These are phyloP conservation scores for Aythya baeri DNA, from an alignment of 2,113 vertebrate species.

Conservation along the genomic window DNA sequence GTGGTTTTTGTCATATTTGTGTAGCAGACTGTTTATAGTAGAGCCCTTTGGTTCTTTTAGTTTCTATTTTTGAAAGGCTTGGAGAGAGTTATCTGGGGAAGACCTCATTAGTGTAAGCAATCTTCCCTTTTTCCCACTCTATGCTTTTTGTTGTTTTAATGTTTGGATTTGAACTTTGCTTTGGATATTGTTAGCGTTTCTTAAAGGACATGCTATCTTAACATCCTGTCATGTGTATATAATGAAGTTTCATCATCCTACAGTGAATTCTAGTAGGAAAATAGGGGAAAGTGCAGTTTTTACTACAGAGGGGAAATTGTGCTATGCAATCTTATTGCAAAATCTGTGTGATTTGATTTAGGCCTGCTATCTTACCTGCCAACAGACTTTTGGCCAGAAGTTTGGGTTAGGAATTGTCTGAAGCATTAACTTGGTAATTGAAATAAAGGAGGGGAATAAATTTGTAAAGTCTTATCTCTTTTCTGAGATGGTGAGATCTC, in stretches of 20 bases:
- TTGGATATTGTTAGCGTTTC: not conserved
- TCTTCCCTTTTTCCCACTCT: not conserved
- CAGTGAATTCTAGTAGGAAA: not conserved
- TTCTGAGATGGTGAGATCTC: not conserved
- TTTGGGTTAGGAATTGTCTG: conserved; percentile 18
- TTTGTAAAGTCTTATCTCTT: conserved; percentile 5
- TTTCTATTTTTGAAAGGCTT: not conserved
- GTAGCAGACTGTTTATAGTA: not conserved
- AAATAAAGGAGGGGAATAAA: conserved; percentile 26
- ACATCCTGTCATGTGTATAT: not conserved
- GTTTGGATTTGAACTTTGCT: conserved; percentile 9
- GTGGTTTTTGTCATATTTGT: not conserved
- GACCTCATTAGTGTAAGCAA: not conserved
- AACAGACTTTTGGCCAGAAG: not conserved
- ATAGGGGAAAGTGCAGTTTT: not conserved
- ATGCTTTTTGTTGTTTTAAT: not conserved
- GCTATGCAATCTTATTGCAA: not conserved
- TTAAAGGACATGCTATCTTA: not conserved
- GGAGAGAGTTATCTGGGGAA: not conserved
- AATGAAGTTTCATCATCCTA: not conserved
- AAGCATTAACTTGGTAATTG: not conserved
- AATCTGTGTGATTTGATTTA: conserved; percentile 1
- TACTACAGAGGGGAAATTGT: not conserved
- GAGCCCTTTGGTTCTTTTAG: not conserved
- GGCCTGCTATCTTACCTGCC: not conserved